Percentiles rank a stretch among this genome's conserved stretches.
These are phyloP conservation scores for Andrena bucephala DNA, from an alignment of 2,888 invertebrate genomes.

Conservation along the genomic window DNA sequence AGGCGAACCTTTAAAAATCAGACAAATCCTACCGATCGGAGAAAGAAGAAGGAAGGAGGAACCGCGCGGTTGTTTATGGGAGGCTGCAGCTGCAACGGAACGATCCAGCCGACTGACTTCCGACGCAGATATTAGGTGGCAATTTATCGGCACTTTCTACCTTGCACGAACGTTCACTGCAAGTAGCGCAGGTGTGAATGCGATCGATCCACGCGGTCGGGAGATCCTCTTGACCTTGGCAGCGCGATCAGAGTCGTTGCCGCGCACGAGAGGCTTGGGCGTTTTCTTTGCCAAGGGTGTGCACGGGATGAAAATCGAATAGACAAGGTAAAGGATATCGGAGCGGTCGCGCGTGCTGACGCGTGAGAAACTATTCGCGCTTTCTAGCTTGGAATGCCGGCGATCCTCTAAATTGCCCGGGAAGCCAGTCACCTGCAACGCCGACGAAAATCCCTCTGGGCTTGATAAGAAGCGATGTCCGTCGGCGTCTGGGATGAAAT, in stretches of 20 bases:
- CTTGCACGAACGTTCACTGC: slow-evolving; percentile 44
- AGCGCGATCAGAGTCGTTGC: slow-evolving; percentile 48
- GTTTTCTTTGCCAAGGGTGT: slow-evolving; percentile 30
- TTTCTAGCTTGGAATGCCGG: slow-evolving; percentile 55
- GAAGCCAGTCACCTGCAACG: background rate
- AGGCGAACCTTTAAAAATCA: slow-evolving; percentile 8
- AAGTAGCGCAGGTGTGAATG: slow-evolving; percentile 53
- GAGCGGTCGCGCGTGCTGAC: background rate
- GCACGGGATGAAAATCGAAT: background rate
- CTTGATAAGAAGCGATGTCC: background rate
- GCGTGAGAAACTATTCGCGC: slow-evolving; percentile 59
- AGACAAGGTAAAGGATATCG: background rate
- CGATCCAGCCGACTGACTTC: slow-evolving; percentile 34
- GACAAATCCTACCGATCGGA: background rate
- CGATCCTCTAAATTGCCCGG: slow-evolving; percentile 23
- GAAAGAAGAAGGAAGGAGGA: background rate
- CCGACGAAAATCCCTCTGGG: background rate
- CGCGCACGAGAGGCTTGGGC: slow-evolving; percentile 11
- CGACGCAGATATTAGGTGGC: slow-evolving; percentile 57
- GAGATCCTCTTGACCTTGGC: slow-evolving; percentile 66
- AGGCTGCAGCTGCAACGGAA: slow-evolving; percentile 1
- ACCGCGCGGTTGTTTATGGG: background rate
- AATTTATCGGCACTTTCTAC: slow-evolving; percentile 65
- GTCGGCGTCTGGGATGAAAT: background rate
- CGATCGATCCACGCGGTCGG: slow-evolving; percentile 30